Base-by-base conservation (phyloP, 1,140 invertebrate genomes). In the Hermetia illucens region DNA sequence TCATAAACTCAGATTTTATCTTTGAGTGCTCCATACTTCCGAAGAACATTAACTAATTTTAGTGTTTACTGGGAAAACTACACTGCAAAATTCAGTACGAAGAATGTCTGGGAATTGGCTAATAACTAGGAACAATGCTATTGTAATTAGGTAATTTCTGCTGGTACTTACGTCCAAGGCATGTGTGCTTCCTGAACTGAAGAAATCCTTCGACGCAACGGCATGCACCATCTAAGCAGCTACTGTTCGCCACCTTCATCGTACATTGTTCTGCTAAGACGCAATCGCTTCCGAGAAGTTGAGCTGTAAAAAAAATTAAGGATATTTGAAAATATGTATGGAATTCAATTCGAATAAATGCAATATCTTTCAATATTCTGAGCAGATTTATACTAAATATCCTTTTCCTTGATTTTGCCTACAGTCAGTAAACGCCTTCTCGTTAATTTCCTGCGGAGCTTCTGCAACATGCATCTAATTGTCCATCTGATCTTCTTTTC, bases 161-260 rank as follows among this genome's bases (percentile, higher is more conserved):
- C 44, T 31, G 35, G 40, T 56, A 82, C 84, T 86, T 73, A 90
- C 86, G 83, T 56, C 75, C 72, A 21, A 90, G 69, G 63, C 87
- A 91, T 18, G 84, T 88, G 55, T 91, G 86, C 53, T 82, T 76
- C 47, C 84, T 71, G 62, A 86, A 85, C 51, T 84, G 82, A 30
- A 89, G 63, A 62, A 77, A 83, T 37, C 83, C 82, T 46, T 79
- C 74, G 32, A 78, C 72, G 58, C 87, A 90, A 19, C 76, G 70
- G 58, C 86, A 86, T 21, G 72, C 65, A n/a, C 76, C 76, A 35
- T 76, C 72, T 27, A 74, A 53, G 48, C 82, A 86, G 42, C 66
- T 69, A 50, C 80, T 82, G 49, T 83, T 77, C n/a, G 78, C 77
- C 30, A 85, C 81, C 62, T 80, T 82, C 58, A 82, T 62, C 2